Percentiles rank a stretch among this genome's conserved stretches.
phyloP scores from a whole-genome alignment of 2,888 invertebrate species.

The Luffia ferchaultella region DNA sequence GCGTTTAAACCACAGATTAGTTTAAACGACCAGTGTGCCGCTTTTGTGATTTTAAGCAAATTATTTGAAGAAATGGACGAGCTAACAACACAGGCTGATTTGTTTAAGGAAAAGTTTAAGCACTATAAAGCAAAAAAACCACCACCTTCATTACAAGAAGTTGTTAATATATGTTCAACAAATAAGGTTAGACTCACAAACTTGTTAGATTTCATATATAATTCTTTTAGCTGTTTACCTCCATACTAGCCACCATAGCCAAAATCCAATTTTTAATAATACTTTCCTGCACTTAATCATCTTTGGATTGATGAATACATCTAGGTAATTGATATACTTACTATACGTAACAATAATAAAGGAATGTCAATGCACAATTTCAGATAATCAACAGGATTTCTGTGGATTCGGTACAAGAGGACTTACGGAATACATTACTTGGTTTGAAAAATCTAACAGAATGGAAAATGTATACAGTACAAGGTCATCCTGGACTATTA shows the following conservation, averaged over 20 bases:
- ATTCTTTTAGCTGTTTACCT: too few species aligned
- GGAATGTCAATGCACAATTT: background rate
- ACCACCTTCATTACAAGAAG: conserved; percentile 68
- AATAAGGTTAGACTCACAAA: background rate
- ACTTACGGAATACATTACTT: conserved; percentile 26
- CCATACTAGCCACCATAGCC: too few species aligned
- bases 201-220: too few species aligned
- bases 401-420: too few species aligned
- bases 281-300: too few species aligned
- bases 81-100: too few species aligned
- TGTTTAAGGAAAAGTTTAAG: conserved; percentile 80
- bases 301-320: too few species aligned
- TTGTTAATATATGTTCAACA: background rate
- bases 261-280: background rate
- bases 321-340: background rate
- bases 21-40: too few species aligned
- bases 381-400: too few species aligned
- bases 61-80: too few species aligned
- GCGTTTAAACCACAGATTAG: too few species aligned
- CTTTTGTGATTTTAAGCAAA: too few species aligned
- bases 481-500: conserved; percentile 75
- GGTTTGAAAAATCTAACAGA: conserved; percentile 31
- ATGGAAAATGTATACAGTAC: conserved; percentile 73
- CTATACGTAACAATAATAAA: conserved; percentile 3
- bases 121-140: conserved; percentile 78